A percentile compares a stretch with the other conserved stretches of the same genome.
phyloP scores from a whole-genome alignment of 64 coral and sea anemone species.

The Actinia equina region DNA sequence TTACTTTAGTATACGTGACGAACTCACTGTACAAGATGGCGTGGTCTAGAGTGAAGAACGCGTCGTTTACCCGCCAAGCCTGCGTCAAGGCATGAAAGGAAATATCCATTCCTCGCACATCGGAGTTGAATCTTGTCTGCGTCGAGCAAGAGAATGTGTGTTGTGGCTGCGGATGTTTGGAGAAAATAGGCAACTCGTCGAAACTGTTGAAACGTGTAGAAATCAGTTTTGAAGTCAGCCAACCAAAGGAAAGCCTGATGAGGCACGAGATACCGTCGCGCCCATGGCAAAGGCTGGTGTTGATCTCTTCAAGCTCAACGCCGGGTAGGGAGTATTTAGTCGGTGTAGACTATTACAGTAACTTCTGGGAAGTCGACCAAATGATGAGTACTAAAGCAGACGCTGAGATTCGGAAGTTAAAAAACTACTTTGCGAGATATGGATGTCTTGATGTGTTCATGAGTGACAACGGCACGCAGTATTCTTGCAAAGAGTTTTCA shows the following conservation, averaged over 20 bases:
- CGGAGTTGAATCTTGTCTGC: not conserved
- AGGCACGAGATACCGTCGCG: conserved; percentile 1
- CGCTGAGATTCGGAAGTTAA: conserved; percentile 15
- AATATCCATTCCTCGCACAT: not conserved
- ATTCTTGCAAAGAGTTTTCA: conserved; percentile 9
- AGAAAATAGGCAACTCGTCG: conserved; percentile 19
- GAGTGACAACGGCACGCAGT: conserved; percentile 26
- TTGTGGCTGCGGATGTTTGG: conserved; percentile 10
- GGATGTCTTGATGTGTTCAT: conserved; percentile 16
- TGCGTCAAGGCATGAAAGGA: not conserved
- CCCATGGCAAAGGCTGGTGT: conserved; percentile 16
- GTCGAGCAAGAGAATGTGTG: not conserved
- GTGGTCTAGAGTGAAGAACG: not conserved
- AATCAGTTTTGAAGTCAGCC: conserved; percentile 8
- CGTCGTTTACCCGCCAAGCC: not conserved
- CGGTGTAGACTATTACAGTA: conserved; percentile 30
- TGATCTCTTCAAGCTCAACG: conserved; percentile 19
- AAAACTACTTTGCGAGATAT: conserved; percentile 32
- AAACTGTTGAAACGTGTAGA: conserved; percentile 17
- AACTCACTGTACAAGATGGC: conserved; percentile 4
- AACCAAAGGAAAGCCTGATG: conserved; percentile 37
- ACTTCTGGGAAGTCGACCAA: conserved; percentile 32
- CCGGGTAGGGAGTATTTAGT: conserved; percentile 24
- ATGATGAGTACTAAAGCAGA: not conserved
- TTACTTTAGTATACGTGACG: conserved; percentile 3